These are phyloP conservation scores for Adineta ricciae DNA, from an alignment of 2,888 invertebrate genomes.

Conservation along the genomic window DNA sequence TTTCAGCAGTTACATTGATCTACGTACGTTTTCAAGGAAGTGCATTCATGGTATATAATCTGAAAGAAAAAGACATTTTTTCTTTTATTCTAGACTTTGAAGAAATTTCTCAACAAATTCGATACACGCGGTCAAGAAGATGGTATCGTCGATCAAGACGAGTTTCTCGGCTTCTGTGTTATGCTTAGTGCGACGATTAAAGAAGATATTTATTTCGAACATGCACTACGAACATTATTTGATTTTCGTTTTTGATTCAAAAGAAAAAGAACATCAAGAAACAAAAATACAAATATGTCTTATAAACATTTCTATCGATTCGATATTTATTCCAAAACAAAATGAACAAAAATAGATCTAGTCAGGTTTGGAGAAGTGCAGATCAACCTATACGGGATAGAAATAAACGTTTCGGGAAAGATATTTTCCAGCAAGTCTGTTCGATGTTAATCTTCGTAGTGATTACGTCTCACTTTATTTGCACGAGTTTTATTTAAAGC, in stretches of 20 bases:
- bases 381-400: no score
- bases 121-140: background rate
- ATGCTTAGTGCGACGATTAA: background rate
- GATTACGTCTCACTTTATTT: background rate
- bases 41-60: background rate
- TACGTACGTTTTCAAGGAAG: background rate
- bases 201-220: constrained; percentile 8
- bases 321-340: background rate
- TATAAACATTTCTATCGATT: background rate
- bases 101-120: background rate
- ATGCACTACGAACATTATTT: background rate
- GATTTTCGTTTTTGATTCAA: background rate
- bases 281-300: no score
- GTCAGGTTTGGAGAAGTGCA: background rate
- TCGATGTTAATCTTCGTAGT: background rate
- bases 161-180: background rate
- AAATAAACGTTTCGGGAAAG: background rate
- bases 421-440: background rate
- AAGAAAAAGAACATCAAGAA: background rate
- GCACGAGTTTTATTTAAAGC: background rate
- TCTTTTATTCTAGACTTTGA: background rate
- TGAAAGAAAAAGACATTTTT: background rate
- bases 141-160: background rate
- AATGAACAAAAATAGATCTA: background rate
- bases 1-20: background rate